These are phyloP conservation scores for Cervus canadensis DNA, from an alignment of 2,113 vertebrate genomes.

Conservation along the genomic window DNA sequence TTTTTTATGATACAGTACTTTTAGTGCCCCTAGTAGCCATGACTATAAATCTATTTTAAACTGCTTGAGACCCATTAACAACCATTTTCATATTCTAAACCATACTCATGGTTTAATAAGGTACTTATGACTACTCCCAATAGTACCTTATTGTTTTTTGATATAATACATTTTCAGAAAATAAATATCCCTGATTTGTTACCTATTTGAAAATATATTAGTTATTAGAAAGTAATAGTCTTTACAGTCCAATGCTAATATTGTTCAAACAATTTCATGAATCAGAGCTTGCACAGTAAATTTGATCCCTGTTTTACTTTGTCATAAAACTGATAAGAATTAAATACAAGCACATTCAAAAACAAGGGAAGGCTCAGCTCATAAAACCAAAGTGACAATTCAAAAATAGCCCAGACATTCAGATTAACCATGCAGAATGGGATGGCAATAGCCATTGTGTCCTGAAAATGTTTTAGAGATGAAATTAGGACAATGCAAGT, in stretches of 20 bases:
- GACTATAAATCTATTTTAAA: slow-evolving; percentile 39
- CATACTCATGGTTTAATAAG: background rate
- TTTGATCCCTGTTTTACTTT: slow-evolving; percentile 26
- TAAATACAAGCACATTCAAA: slow-evolving; percentile 49
- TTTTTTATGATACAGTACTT: background rate
- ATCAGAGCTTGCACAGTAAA: slow-evolving; percentile 32
- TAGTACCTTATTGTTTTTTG: slow-evolving; percentile 35
- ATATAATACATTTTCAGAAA: slow-evolving; percentile 38
- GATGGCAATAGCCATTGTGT: background rate
- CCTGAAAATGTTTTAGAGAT: background rate
- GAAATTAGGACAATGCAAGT: background rate
- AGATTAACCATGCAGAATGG: background rate
- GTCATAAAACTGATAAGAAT: slow-evolving; percentile 35
- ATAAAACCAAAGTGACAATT: slow-evolving; percentile 23
- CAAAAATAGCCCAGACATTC: background rate
- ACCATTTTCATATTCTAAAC: slow-evolving; percentile 31
- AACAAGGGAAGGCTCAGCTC: background rate
- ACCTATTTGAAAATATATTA: slow-evolving; percentile 50
- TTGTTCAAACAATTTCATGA: slow-evolving; percentile 62
- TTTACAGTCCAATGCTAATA: slow-evolving; percentile 42
- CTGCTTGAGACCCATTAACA: background rate
- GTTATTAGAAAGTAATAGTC: slow-evolving; percentile 36
- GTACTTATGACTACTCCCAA: background rate
- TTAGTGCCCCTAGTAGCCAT: background rate
- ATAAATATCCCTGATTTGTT: slow-evolving; percentile 32